Percentiles rank a stretch among this genome's conserved stretches.
phyloP scores from a whole-genome alignment of 2,797 vertebrate genomes.

The Florisuga fusca region DNA sequence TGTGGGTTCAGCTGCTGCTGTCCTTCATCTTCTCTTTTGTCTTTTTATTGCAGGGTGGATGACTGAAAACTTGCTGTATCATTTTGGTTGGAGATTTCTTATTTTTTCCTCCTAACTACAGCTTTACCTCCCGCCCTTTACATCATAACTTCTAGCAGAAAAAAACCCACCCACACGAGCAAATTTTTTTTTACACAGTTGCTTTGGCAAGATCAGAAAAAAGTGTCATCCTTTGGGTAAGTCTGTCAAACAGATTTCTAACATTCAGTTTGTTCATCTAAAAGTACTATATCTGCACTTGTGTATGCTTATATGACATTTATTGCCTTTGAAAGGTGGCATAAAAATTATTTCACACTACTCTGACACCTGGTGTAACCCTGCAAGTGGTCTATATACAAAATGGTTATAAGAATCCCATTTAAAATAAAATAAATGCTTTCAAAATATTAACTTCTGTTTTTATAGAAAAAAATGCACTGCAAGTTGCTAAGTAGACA shows the following conservation, averaged over 20 bases:
- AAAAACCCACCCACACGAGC: not conserved
- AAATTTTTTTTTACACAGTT: conserved; percentile 52
- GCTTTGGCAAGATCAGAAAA: conserved; percentile 74
- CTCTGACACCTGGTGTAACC: conserved; percentile 40
- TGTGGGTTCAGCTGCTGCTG: conserved; percentile 53
- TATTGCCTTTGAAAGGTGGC: conserved; percentile 67
- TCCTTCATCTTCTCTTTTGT: conserved; percentile 37
- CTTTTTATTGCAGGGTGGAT: conserved; percentile 57
- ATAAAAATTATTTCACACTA: conserved; percentile 68
- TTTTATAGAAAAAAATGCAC: not conserved
- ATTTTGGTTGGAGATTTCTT: conserved; percentile 19
- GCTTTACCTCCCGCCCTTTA: not conserved
- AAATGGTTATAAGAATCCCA: not conserved
- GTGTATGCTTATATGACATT: conserved; percentile 73
- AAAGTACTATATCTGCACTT: conserved; percentile 49
- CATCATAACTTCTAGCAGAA: not conserved
- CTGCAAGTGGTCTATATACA: not conserved
- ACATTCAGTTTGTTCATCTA: conserved; percentile 56
- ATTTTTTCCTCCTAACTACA: conserved; percentile 1
- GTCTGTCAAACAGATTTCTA: conserved; percentile 61
- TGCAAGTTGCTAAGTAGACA: not conserved
- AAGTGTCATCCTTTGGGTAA: conserved; percentile 61
- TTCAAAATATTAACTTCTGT: not conserved
- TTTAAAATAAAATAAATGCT: not conserved
- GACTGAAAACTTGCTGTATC: conserved; percentile 39